Conservation (phyloP, 1,140 invertebrate genomes). For the Ips nitidus region DNA sequence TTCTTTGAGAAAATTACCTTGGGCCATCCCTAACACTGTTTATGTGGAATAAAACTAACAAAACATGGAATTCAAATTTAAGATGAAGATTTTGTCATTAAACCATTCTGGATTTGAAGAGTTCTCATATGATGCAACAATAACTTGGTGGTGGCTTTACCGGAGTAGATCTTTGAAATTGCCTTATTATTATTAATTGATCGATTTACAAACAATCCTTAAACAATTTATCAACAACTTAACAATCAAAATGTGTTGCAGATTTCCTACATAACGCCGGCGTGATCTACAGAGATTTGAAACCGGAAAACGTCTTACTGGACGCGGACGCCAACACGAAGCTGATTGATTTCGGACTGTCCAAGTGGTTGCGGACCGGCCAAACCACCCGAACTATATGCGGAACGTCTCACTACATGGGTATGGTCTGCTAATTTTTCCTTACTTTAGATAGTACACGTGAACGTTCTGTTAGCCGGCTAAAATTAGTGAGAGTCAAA, state of each 20-base stretch:
- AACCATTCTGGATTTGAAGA: no score
- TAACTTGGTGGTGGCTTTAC: no score
- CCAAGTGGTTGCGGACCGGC: slow-evolving; percentile 82
- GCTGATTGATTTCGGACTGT: slow-evolving; percentile 90
- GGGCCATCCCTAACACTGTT: no score
- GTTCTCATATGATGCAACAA: no score
- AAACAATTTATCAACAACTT: no score
- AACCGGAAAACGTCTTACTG: slow-evolving; percentile 89
- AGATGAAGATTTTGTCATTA: no score
- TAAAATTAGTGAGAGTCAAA: slow-evolving; percentile 35
- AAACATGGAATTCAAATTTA: no score
- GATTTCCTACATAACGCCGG: slow-evolving; percentile 92
- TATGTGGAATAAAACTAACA: no score
- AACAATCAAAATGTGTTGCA: slow-evolving; percentile 49
- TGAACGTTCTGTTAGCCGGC: background rate
- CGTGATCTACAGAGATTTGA: slow-evolving; percentile 87
- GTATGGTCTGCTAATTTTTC: slow-evolving; percentile 56
- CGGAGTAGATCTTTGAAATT: no score
- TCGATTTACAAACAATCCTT: no score
- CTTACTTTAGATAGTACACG: slow-evolving; percentile 23
- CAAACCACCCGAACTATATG: slow-evolving; percentile 82
- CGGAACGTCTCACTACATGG: slow-evolving; percentile 90
- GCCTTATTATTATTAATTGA: no score
- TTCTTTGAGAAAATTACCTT: no score
- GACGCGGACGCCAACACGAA: slow-evolving; percentile 77